Evolutionary conservation across 2,113 vertebrate species (phyloP), one percentile per base, ranked within the genome.

Genomic region (Rhagologus leucostigma): DNA sequence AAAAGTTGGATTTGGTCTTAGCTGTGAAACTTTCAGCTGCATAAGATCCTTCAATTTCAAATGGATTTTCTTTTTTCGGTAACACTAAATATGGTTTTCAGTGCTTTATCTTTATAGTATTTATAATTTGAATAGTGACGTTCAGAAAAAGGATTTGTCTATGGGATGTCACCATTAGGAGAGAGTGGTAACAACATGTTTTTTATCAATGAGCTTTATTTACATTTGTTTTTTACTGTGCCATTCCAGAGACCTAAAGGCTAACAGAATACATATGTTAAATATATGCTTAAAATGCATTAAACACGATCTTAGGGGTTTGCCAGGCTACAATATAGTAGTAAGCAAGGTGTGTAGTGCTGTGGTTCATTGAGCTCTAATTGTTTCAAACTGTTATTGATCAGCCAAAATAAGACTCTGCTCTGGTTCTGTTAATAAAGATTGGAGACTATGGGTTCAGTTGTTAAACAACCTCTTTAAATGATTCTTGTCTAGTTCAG

Each of bases 371-470:
- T 96, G 73, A 92, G 78, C 39, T 85, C 93, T 94, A 89, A 94
- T 63, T 90, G 64, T 63, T 85, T 90, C 71, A 82, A 92, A 70
- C 27, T n/a, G 64, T 22, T 88, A 97, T 96, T 95, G 92, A 97
- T 96, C 39, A 89, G 89, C 62, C 21, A 77, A 89, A 95, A 88
- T 87, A 65, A 96, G 29, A 85, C 44, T 94, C 16, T 73, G 42
- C 42, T 74, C 77, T 91, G 44, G 13, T 85, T 95, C 24, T 76
- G 49, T 95, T 95, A 96, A 96, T 95, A 94, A 95, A 70, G 96
- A 82, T 79, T 88, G 68, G 57, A 92, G 60, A 89, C 35, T 89
- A 5, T 63, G 44, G n/a, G 74, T 94, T 94, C 63, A 50, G 42
- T 50, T 95, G 76, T 90, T 80, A 82, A 89, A 79, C 86, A 90